Percentiles rank a stretch among this genome's conserved stretches.
phyloP scores from a whole-genome alignment of 2,888 invertebrate species.

The Coenonympha arcania region DNA sequence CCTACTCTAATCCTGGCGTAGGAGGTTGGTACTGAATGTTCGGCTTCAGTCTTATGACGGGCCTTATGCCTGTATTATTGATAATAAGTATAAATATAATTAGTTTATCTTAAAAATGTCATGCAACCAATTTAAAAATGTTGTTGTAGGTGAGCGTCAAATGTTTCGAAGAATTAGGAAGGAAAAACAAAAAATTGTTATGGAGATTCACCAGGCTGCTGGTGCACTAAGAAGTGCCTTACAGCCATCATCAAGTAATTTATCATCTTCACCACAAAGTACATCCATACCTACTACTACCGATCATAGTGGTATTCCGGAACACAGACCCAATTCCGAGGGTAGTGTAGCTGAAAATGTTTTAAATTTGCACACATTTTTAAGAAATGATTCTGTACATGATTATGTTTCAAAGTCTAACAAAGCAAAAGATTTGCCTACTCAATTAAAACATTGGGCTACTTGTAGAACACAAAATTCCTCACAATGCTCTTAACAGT shows the following conservation, averaged over 20 bases:
- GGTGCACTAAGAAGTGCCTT: background rate
- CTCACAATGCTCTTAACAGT: background rate
- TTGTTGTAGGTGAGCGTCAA: background rate
- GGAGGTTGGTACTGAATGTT: no score
- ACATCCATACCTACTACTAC: background rate
- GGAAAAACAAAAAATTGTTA: background rate
- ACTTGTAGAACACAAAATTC: background rate
- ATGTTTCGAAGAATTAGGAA: background rate
- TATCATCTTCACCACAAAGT: background rate
- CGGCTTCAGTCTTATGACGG: background rate
- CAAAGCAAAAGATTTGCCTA: background rate
- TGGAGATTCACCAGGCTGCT: background rate
- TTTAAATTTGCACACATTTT: background rate
- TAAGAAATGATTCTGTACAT: background rate
- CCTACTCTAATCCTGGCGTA: background rate
- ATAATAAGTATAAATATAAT: background rate
- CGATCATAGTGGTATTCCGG: background rate
- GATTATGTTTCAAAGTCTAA: background rate
- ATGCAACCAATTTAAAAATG: background rate
- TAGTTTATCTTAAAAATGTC: background rate
- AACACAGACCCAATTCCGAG: background rate
- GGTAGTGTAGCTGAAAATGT: background rate
- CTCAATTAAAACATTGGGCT: background rate
- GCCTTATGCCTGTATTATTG: background rate
- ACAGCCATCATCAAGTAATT: background rate